Base-by-base conservation (phyloP, 2,888 invertebrate genomes). In the Campaea margaritaria region DNA sequence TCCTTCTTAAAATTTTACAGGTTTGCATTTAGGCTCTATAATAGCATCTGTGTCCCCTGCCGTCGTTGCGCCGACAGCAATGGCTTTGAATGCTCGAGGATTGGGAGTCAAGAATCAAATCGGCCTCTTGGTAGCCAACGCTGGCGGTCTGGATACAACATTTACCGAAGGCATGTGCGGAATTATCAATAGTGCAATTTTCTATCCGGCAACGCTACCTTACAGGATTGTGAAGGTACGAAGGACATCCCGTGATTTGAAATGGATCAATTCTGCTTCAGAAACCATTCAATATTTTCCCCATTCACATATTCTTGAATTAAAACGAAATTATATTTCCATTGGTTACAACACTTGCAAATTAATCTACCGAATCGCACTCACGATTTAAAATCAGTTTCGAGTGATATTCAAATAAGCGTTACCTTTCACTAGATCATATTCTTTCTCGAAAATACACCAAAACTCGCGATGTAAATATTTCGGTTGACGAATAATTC, bases 1-100 rank as follows among this genome's bases (percentile, higher is more conserved):
- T 52, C 39, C 11, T 57, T 53, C 31, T 13, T 59, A 13, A 39
- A 49, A 41, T 21, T 31, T 64, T 60, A 2, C 74, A 94, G 94
- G 94, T 38, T 93, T 97, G 56, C 94, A 98, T 67, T 92, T 98
- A 34, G 98, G 98, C 9, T 94, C 96, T 51, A 96, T 97, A 50
- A 93, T 98, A 55, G 96, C 98, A 0, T 99, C 99, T 1, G 99
- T 99, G 0, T 98, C 98, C 0, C 99, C 99, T 3, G 99, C 99
- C 0, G 97, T 99, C 3, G 96, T 99, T 5, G 98, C 99, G 0
- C 98, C 99, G 0, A 97, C 97, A 61, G 94, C 98, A 43, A 94
- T 97, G 79, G 93, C 95, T 38, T 91, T 99, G 21, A 94, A 96
- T 27, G 94, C 94, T 42, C 95, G 95, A 82, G 97, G 97, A 0